Base-by-base conservation (phyloP, 2,888 invertebrate species). In the Phymatocera aterrima region DNA sequence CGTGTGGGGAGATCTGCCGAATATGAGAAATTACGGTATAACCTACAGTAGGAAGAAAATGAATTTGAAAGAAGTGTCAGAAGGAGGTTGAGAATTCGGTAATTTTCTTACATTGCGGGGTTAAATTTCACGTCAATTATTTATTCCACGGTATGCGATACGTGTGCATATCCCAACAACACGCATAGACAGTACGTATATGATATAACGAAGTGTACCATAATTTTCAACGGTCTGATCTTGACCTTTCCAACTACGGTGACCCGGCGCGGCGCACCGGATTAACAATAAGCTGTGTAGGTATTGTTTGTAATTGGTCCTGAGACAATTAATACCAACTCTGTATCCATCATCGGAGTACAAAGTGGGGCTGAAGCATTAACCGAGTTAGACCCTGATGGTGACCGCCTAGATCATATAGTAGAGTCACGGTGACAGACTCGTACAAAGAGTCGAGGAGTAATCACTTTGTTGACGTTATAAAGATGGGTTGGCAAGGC, bases 181-280 rank as follows among this genome's bases (percentile, higher is more conserved):
- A n/a, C n/a, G n/a, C n/a, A n/a, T n/a, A n/a, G n/a, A n/a, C n/a
- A n/a, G n/a, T n/a, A 54, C 6, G 43, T 1, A 43, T 43, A 12
- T 37, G 28, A 68, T 43, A 24, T 72, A 34, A 72, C 34, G 12
- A 28, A 51, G 72, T 51, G n/a, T n/a, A n/a, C n/a, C n/a, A 34
- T 72, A 72, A 72, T 72, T 72, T 51, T 72, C 31, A 31, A 72
- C 34, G 24, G 10, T 51, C 72, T 72, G 72, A 72, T 72, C 72
- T 72, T 72, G 72, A 72, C 72, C 72, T 48, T 48, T 72, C 72
- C 72, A 72, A 72, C 72, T 72, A 72, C 51, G 72, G 12, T 72
- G 72, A 72, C 72, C 72, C 70, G 31, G 15, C 31, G 72, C 3
- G 3, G 28, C 34, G 21, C 18, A n/a, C n/a, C n/a, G n/a, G n/a